These are phyloP conservation scores for Notarius lentiginosus DNA, from an alignment of 2,113 vertebrate species.

Conservation along the genomic window DNA sequence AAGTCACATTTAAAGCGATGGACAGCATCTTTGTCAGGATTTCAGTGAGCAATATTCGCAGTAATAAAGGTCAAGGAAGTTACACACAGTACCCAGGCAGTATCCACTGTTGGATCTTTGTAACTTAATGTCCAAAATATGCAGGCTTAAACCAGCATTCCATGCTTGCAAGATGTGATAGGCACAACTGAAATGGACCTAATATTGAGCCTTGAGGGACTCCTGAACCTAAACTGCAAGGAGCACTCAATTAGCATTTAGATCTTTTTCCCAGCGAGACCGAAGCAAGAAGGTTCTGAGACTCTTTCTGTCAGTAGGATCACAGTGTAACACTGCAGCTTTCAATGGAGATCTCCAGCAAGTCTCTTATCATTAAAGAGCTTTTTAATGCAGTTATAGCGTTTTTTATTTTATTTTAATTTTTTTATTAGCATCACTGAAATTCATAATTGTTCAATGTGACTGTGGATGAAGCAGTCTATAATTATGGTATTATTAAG, in stretches of 20 bases:
- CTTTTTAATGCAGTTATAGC: constrained; percentile 4
- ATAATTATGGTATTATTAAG: constrained; percentile 24
- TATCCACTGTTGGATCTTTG: not conserved
- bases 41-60: not conserved
- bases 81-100: not conserved
- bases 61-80: not conserved
- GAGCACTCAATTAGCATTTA: not conserved
- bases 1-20: not conserved
- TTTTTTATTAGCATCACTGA: not conserved
- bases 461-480: constrained; percentile 16
- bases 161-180: not conserved
- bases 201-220: constrained; percentile 10
- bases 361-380: not conserved
- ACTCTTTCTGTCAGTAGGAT: not conserved
- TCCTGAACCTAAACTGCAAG: not conserved
- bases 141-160: not conserved
- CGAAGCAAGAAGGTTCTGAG: not conserved
- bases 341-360: not conserved
- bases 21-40: not conserved
- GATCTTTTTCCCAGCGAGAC: not conserved
- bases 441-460: not conserved
- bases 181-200: not conserved
- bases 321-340: not conserved
- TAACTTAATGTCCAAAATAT: not conserved
- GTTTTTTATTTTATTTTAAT: not conserved